These are phyloP conservation scores for Mormyrus lacerda DNA, from an alignment of 2,113 vertebrate genomes.

Conservation along the genomic window DNA sequence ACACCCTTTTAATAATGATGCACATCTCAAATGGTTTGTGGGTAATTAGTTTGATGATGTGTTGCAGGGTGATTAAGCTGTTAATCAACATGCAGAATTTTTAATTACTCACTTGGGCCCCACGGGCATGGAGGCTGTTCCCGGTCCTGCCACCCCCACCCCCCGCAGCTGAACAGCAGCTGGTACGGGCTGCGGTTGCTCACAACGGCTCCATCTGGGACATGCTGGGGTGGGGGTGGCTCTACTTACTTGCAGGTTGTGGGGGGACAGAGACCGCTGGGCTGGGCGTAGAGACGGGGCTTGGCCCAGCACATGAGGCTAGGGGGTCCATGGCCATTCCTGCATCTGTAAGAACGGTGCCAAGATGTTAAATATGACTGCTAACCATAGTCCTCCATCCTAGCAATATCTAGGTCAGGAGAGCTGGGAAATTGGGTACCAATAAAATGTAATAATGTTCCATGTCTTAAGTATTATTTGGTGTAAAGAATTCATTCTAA, in stretches of 20 bases:
- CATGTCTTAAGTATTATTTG: not conserved
- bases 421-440: not conserved
- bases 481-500: not conserved
- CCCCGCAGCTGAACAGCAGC: constrained; percentile 16
- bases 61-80: constrained; percentile 25
- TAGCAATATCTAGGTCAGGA: not conserved
- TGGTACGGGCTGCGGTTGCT: constrained; percentile 13
- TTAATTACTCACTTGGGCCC: constrained; percentile 34
- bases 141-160: not conserved
- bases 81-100: constrained; percentile 21
- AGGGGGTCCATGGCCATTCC: constrained; percentile 66
- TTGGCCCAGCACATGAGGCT: constrained; percentile 71
- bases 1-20: constrained; percentile 37
- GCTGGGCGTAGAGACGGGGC: constrained; percentile 67
- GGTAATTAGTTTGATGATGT: constrained; percentile 40
- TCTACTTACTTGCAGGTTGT: constrained; percentile 75
- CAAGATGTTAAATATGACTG: constrained; percentile 11
- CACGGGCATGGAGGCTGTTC: constrained; percentile 11
- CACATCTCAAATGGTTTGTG: constrained; percentile 34
- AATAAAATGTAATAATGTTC: not conserved
- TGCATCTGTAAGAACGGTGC: constrained; percentile 61
- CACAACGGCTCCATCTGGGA: not conserved
- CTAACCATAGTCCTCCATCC: not conserved
- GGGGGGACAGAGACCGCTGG: constrained; percentile 58
- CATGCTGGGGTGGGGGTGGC: not conserved